Conservation (phyloP, 2,888 invertebrate genomes). For the Nematopogon swammerdamellus region DNA sequence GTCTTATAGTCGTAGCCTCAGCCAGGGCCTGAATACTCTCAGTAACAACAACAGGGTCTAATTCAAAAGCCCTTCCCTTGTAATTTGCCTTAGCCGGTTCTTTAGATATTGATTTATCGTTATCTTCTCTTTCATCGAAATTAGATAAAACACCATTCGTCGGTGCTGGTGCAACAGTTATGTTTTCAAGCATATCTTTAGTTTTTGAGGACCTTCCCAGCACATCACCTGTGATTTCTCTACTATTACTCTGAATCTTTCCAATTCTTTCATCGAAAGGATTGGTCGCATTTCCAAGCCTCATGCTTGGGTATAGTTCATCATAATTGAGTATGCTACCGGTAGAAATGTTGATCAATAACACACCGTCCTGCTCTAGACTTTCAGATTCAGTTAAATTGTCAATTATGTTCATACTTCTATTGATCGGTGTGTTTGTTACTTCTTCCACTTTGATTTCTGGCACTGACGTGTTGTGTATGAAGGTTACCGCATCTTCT, state of each 20-base stretch:
- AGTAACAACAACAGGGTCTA: slow-evolving; percentile 29
- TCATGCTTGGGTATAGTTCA: slow-evolving; percentile 39
- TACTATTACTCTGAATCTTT: slow-evolving; percentile 53
- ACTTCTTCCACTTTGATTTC: slow-evolving; percentile 23
- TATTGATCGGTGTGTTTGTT: slow-evolving; percentile 25
- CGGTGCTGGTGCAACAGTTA: slow-evolving; percentile 43
- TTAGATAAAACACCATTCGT: slow-evolving; percentile 42
- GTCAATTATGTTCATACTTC: slow-evolving; percentile 21
- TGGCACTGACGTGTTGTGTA: slow-evolving; percentile 2
- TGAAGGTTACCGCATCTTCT: background rate
- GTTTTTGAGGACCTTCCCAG: slow-evolving; percentile 37
- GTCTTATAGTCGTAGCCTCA: slow-evolving; percentile 20
- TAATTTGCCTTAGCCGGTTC: slow-evolving; percentile 23
- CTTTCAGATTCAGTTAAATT: slow-evolving; percentile 47
- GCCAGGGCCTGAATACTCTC: slow-evolving; percentile 38
- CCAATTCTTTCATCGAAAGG: slow-evolving; percentile 49
- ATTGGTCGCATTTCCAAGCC: slow-evolving; percentile 33
- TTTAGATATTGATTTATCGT: slow-evolving; percentile 21
- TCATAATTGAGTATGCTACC: slow-evolving; percentile 46
- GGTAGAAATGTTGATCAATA: slow-evolving; percentile 44
- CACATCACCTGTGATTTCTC: slow-evolving; percentile 50
- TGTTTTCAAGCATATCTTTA: slow-evolving; percentile 41
- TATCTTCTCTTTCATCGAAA: slow-evolving; percentile 28
- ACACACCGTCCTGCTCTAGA: slow-evolving; percentile 47
- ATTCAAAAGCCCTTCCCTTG: slow-evolving; percentile 21